Evolutionary conservation across 2,797 vertebrate species (phyloP), one percentile per base, ranked within the genome.

Genomic region (Ctenopoma kingsleyae): DNA sequence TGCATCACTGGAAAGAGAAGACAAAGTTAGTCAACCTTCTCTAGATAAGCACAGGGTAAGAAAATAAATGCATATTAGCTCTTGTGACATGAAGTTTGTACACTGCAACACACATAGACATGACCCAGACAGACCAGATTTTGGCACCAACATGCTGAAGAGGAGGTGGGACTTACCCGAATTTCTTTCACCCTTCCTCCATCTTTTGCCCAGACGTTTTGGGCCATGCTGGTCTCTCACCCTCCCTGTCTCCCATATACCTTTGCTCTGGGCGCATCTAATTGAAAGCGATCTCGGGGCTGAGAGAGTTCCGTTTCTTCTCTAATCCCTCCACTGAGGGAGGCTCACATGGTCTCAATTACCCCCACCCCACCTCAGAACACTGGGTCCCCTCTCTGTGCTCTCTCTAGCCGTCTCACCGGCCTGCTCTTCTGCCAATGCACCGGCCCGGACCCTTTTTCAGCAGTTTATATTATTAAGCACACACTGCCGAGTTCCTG

Each of bases 331-430:
- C 94, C 87, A 80, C 86, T 95, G 95, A 95, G 92, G 95, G 94
- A 96, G 94, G 91, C 94, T 96, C 98, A 98, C 96, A 98, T 99
- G 98, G 96, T 98, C 97, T 96, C 95, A 98, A 99, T 99, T 99
- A 99, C 93, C 91, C 85, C 77, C 80, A 87, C 84, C 84, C 86
- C 80, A 79, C 81, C 78, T 83, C 71, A 89, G 89, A 91, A 91
- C 89, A 90, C 86, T 95, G 95, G 94, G 94, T 95, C 92, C 94
- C 94, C 96, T 95, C 93, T 93, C 93, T 91, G 56, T 67, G 69
- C 76, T 83, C 69, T 71, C 79, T 78, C 80, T 78, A 74, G 83
- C 81, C 84, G 25, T 88, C 82, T 87, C 82, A 83, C 81, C 75
- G 77, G 69, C 77, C 70, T 76, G 75, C 89, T 89, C 83, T 71